phyloP scores from a whole-genome alignment of 2,113 vertebrate genomes.

The Ardeotis arabs region DNA sequence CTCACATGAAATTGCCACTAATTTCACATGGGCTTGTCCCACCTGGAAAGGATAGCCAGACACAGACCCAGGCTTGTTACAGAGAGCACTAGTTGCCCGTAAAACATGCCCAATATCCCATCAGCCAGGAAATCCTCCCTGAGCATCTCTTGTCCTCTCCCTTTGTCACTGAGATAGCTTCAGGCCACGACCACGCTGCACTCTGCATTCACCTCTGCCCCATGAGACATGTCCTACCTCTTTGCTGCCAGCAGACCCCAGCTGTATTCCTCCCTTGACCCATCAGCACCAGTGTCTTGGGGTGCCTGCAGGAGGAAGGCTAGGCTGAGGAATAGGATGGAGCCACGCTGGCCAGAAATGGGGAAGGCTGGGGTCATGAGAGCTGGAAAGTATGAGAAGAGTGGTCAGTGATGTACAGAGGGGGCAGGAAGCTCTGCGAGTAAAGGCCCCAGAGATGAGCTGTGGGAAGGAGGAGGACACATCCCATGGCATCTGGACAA shows the following conservation, averaged over 20 bases:
- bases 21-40: neutral
- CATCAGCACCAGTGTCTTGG: neutral
- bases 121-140: neutral
- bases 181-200: accelerated
- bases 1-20: neutral
- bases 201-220: neutral
- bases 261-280: neutral
- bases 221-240: accelerated
- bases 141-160: neutral
- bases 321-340: neutral
- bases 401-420: neutral
- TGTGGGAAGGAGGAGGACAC: neutral
- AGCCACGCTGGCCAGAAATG: neutral
- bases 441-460: neutral
- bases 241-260: neutral
- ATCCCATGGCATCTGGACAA: neutral
- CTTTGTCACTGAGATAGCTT: neutral
- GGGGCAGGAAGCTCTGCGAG: neutral
- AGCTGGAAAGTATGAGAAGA: neutral
- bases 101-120: neutral
- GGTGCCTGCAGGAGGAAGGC: neutral
- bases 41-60: neutral
- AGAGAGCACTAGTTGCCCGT: neutral
- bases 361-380: neutral
- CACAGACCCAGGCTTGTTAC: neutral